Evolutionary conservation across 2,797 vertebrate species (phyloP).

Genomic region (Leucoraja ocellata): DNA sequence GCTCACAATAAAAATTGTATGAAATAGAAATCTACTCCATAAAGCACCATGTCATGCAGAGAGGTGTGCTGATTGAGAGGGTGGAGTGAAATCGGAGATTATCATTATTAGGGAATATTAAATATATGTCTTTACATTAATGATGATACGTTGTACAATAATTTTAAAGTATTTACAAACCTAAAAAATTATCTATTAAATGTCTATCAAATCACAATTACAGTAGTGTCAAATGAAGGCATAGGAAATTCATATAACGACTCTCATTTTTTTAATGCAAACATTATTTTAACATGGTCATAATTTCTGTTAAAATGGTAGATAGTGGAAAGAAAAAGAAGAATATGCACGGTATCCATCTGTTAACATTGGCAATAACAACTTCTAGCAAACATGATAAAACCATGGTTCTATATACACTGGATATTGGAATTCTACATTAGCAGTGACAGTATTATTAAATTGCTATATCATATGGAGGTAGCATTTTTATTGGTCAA

Average conservation of each 20-base stretch:
- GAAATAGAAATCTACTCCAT: background rate
- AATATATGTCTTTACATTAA: background rate
- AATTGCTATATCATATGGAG: background rate
- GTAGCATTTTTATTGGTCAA: background rate
- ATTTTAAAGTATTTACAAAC: background rate
- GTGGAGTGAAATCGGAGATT: too few species aligned
- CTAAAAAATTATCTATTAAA: background rate
- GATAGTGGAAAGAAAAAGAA: background rate
- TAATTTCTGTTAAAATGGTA: background rate
- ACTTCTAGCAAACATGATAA: background rate
- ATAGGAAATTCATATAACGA: background rate
- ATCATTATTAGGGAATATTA: too few species aligned
- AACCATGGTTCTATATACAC: background rate
- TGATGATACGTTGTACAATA: background rate
- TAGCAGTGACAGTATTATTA: background rate
- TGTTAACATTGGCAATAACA: background rate
- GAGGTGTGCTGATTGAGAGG: too few species aligned
- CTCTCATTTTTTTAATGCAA: background rate
- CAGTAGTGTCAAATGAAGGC: background rate
- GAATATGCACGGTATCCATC: background rate
- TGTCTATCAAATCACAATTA: background rate
- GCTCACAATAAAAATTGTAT: background rate
- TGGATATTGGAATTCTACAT: background rate
- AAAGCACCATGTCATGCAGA: background rate
- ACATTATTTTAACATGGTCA: background rate